Conservation (phyloP, 2,888 invertebrate genomes). For the Tachina lurida region DNA sequence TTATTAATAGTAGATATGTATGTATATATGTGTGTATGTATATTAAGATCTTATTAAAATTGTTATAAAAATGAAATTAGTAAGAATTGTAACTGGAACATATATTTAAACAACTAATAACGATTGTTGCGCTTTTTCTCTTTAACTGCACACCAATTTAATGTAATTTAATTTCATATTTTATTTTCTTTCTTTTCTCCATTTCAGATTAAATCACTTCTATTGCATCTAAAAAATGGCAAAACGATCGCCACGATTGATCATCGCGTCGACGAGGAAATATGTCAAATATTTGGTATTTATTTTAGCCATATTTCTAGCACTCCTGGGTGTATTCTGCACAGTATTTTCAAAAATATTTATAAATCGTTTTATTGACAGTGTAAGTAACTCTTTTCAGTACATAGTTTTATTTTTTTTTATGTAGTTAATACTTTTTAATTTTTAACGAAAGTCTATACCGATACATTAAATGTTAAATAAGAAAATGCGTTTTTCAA, state of each 20-base stretch:
- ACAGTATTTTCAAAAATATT: constrained; percentile 51
- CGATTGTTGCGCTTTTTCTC: no score
- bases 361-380: constrained; percentile 60
- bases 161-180: constrained; percentile 5
- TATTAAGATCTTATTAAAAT: constrained; percentile 26
- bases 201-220: background rate
- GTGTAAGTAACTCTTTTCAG: constrained; percentile 44
- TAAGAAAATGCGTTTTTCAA: no score
- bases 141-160: background rate
- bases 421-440: background rate
- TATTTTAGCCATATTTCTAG: constrained; percentile 36
- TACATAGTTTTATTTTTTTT: background rate
- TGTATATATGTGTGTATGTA: background rate
- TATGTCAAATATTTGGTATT: constrained; percentile 59
- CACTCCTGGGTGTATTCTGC: constrained; percentile 46
- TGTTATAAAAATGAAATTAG: background rate
- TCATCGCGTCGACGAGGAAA: constrained; percentile 56
- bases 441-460: background rate
- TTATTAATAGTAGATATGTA: constrained; percentile 1
- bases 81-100: background rate
- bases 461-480: background rate
- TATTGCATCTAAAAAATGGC: constrained; percentile 46
- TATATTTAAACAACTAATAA: background rate
- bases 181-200: background rate
- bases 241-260: constrained; percentile 59